A percentile compares a stretch with the other conserved stretches of the same genome.
These are phyloP conservation scores for Aphyosemion australe DNA, from an alignment of 2,113 vertebrate species.

Conservation along the genomic window DNA sequence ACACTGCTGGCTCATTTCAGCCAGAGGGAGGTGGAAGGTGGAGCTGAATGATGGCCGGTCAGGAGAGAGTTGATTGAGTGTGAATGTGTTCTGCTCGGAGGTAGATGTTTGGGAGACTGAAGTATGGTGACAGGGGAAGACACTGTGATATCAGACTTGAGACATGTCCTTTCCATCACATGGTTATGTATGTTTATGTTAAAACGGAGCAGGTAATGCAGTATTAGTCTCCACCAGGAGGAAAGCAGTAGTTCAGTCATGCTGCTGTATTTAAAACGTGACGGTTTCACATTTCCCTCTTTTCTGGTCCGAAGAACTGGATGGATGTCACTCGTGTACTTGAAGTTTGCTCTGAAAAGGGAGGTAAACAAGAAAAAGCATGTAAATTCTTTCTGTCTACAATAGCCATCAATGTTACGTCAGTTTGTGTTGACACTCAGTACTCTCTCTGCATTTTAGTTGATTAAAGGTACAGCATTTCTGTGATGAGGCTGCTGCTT, in stretches of 20 bases:
- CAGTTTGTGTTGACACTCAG: constrained; percentile 21
- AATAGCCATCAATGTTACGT: constrained; percentile 15
- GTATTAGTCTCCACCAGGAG: constrained; percentile 37
- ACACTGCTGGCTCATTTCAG: constrained; percentile 87
- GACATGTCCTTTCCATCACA: constrained; percentile 14
- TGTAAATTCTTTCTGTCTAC: constrained; percentile 20
- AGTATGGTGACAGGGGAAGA: constrained; percentile 27
- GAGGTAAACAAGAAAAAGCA: constrained; percentile 28
- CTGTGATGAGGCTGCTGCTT: constrained; percentile 35
- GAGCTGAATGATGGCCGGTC: constrained; percentile 75
- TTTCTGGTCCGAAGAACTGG: constrained; percentile 21
- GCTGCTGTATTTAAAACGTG: constrained; percentile 24
- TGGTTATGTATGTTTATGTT: constrained; percentile 15
- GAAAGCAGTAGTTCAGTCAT: constrained; percentile 21
- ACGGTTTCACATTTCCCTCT: constrained; percentile 29
- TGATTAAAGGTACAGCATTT: constrained; percentile 53
- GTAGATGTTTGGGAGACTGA: constrained; percentile 64
- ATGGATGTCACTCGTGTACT: constrained; percentile 16
- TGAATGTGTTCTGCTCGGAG: constrained; percentile 68
- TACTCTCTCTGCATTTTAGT: constrained; percentile 27
- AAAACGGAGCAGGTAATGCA: constrained; percentile 25
- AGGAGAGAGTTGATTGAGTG: constrained; percentile 64
- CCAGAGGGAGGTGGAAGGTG: constrained; percentile 85
- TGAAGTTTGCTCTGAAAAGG: constrained; percentile 16
- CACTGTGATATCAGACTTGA: constrained; percentile 49